Base-by-base conservation (phyloP, 2,113 vertebrate species). In the Xiphias gladius region DNA sequence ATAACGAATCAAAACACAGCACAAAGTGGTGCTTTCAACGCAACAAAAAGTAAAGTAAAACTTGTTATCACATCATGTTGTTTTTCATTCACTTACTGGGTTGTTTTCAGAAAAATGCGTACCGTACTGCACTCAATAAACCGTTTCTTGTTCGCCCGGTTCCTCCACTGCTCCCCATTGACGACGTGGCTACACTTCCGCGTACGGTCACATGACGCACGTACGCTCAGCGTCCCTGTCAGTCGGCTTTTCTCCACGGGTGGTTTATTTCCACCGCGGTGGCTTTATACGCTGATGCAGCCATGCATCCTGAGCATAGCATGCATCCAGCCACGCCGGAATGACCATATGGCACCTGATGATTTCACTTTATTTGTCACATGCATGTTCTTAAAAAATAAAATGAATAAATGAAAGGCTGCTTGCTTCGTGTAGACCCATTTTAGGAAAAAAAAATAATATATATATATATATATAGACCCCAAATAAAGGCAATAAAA, bases 101-200 rank as follows among this genome's bases (percentile, higher is more conserved):
- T 39, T 71, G 17, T 71, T 74, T 75, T 50, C 9, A 14, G 30
- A 10, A 7, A 41, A 9, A n/a, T 10, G n/a, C n/a, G n/a, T n/a
- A n/a, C 1, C 22, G n/a, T 3, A 30, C 3, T 1, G 7, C 13
- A 37, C 17, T 32, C 14, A 48, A 13, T 62, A 14, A 41, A 26
- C 5, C 0, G 26, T 76, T 84, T 90, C 88, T 86, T 78, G 81
- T 1, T 77, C 50, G 17, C 37, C 39, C 19, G 13, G 50, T 64
- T 64, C 58, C 52, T 5, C 20, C 63, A 12, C 64, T 1, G 7
- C 61, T 20, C 46, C 37, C 8, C 32, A 16, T 3, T 61, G 75
- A 19, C 6, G 71, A 92, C 92, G 91, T 90, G 90, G 90, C 90
- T 28, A 6, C 5, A 77, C 7, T 89, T 91, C 86, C 84, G 73